Percentiles rank a stretch among this genome's conserved stretches.
These are phyloP conservation scores for Alfaro cultratus DNA, from an alignment of 2,797 vertebrate genomes.

Conservation along the genomic window DNA sequence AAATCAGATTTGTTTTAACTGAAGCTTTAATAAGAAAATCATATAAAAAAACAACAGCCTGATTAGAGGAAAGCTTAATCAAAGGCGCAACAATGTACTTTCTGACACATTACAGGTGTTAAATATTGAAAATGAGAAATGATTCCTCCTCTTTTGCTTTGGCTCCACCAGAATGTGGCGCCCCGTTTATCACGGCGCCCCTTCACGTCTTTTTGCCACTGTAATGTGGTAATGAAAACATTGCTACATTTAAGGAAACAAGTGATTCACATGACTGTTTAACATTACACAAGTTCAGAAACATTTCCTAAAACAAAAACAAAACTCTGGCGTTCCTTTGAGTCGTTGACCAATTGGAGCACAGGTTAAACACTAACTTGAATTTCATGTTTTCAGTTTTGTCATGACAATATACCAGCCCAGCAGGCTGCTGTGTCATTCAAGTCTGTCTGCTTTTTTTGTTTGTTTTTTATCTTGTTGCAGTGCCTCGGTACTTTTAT, in stretches of 20 bases:
- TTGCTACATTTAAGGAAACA: background rate
- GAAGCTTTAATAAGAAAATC: background rate
- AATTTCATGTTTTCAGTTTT: background rate
- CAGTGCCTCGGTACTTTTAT: conserved; percentile 1
- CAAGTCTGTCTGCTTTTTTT: conserved; percentile 53
- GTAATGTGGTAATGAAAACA: background rate
- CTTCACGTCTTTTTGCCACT: no score
- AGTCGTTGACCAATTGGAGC: background rate
- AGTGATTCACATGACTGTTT: conserved; percentile 13
- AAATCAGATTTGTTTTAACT: conserved; percentile 51
- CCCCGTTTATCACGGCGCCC: no score
- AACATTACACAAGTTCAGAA: background rate
- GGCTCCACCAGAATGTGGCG: no score
- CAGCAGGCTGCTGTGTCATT: background rate
- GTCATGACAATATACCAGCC: background rate
- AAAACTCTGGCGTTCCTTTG: background rate
- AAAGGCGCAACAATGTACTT: no score
- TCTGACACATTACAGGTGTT: no score
- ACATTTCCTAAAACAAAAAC: background rate
- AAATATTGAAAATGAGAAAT: no score
- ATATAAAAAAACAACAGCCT: background rate
- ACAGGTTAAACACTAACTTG: conserved; percentile 16
- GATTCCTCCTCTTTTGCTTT: no score
- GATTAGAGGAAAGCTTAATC: no score
- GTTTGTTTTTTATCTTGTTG: background rate